These are phyloP conservation scores for Pteronotus mesoamericanus DNA, from an alignment of 2,797 vertebrate species.

Conservation along the genomic window DNA sequence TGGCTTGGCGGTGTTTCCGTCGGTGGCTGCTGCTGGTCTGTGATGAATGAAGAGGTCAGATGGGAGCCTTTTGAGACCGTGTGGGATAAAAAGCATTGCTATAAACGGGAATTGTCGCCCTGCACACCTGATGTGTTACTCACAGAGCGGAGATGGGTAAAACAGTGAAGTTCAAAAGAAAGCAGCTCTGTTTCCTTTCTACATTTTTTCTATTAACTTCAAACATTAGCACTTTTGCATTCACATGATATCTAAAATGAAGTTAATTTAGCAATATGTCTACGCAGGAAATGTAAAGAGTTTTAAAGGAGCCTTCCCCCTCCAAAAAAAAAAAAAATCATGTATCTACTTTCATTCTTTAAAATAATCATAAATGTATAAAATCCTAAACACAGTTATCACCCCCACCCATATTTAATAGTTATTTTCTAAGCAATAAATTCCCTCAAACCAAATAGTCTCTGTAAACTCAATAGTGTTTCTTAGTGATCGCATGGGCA, in stretches of 20 bases:
- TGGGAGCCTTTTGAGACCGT: not conserved
- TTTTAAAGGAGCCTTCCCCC: not conserved
- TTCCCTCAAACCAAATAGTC: not conserved
- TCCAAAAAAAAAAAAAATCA: not conserved
- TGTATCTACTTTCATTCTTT: not conserved
- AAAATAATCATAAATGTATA: not conserved
- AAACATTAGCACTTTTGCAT: conserved; percentile 20
- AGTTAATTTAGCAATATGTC: not conserved
- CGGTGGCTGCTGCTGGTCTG: not conserved
- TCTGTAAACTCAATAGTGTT: not conserved
- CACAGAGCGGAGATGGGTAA: not conserved
- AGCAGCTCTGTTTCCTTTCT: not conserved
- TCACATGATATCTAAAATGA: not conserved
- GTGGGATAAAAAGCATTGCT: not conserved
- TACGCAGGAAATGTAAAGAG: not conserved
- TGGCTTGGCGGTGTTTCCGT: not conserved
- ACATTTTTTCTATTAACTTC: too few species aligned
- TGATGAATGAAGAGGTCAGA: not conserved
- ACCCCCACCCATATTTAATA: not conserved
- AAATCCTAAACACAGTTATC: not conserved
- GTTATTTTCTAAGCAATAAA: conserved; percentile 11
- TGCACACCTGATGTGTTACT: not conserved
- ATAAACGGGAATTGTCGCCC: not conserved
- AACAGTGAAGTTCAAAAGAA: not conserved
- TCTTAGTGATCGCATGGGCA: not conserved